Base-by-base conservation (phyloP, 2,113 vertebrate genomes). In the Oncorhynchus masou region DNA sequence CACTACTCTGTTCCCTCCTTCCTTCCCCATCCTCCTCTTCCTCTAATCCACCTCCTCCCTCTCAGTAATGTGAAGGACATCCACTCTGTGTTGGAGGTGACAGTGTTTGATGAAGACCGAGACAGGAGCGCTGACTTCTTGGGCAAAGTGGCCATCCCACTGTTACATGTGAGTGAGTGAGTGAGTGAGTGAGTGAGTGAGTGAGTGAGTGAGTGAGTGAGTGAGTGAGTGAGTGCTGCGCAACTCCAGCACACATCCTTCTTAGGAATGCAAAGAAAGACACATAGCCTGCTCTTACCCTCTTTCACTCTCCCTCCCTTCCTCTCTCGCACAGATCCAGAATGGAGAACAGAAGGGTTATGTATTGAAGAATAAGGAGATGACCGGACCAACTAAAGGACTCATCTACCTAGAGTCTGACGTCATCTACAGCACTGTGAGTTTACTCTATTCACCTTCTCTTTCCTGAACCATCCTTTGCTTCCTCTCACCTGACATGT, bases 351-450 rank as follows among this genome's bases (percentile, higher is more conserved):
- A 95, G 94, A 99, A 95, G 93, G 93, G 94, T 80, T 98, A 97
- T 94, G 85, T 95, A 92, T 91, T 99, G 92, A 99, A 98, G 93
- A 98, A 99, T 90, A 99, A 98, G 91, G 93, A 97, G 90, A 95
- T 99, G 93, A 99, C 96, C 84, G 95, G 94, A 84, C 94, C 94
- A 90, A 98, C 94, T 92, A 98, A 99, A 92, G 97, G 97, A 90
- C 89, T 94, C 93, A 94, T 99, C 93, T 94, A 94, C 95, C 95
- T 99, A 90, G 96, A 98, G 94, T 94, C 96, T 76, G 96, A 99
- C 83, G 95, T 98, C 92, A 95, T 99, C 95, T 99, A 96, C 95
- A 98, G 96, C 92, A 90, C 93, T 77, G 96, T 98, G 95, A 96
- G 96, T 94, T 89, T 92, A 90, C 48, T 7, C 13, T 24, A 22